Conservation (phyloP, 1,140 invertebrate genomes). For the Zaprionus kolodkinae region DNA sequence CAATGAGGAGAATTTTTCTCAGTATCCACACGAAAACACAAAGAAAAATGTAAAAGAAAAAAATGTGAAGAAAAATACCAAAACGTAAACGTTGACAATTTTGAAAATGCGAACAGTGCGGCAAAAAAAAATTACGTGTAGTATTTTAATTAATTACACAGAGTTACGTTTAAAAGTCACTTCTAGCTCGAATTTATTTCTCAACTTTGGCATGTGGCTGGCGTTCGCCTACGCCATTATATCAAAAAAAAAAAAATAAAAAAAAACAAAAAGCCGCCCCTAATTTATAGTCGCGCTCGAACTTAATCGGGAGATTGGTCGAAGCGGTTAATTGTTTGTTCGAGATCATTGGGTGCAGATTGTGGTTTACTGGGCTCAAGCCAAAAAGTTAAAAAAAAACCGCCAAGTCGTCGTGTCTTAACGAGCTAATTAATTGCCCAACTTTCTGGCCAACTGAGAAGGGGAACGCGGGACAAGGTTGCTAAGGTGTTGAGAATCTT, state of each 20-base stretch:
- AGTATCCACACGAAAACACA: neutral
- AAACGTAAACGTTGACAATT: constrained; percentile 53
- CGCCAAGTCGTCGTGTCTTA: constrained; percentile 47
- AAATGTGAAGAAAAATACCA: neutral
- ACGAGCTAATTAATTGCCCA: constrained; percentile 67
- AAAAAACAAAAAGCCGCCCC: constrained; percentile 20
- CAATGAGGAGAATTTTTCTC: constrained; percentile 32
- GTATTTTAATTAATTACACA: constrained; percentile 68
- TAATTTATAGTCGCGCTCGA: constrained; percentile 45
- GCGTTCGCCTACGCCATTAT: constrained; percentile 29
- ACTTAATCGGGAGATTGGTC: constrained; percentile 15
- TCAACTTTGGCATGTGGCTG: constrained; percentile 44
- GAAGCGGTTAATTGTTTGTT: constrained; percentile 63
- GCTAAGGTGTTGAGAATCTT: constrained; percentile 65
- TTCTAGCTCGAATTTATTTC: constrained; percentile 38
- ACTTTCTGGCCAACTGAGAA: constrained; percentile 31
- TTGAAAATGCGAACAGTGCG: constrained; percentile 11
- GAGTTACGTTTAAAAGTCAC: constrained; percentile 36
- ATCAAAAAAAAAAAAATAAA: neutral
- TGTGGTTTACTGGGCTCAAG: constrained; percentile 57
- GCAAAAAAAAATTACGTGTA: constrained; percentile 19
- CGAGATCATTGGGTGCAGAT: constrained; percentile 51
- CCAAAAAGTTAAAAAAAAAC: constrained; percentile 35
- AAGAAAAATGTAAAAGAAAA: neutral
- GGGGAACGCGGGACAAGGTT: constrained; percentile 4